These are phyloP conservation scores for Toxotes jaculatrix DNA, from an alignment of 2,113 vertebrate genomes.

Conservation along the genomic window DNA sequence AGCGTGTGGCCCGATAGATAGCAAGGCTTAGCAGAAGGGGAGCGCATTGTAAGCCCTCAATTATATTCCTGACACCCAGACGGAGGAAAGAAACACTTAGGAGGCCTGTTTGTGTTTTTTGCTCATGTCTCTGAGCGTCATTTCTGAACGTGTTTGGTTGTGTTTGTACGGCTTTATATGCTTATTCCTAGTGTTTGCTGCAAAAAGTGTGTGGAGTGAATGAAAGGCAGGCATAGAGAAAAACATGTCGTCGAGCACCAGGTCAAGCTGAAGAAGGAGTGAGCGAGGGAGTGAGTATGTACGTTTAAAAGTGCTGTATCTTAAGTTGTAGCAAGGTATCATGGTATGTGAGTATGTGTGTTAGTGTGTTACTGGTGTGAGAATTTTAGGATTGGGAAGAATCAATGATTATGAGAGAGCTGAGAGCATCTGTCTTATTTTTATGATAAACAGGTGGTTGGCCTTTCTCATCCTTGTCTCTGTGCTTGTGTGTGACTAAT, in stretches of 20 bases:
- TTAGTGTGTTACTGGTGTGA: background rate
- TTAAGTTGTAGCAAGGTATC: background rate
- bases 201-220: slow-evolving; percentile 1
- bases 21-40: slow-evolving; percentile 73
- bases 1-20: slow-evolving; percentile 76
- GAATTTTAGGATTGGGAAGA: background rate
- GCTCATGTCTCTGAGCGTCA: slow-evolving; percentile 39
- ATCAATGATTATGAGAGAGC: background rate
- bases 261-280: slow-evolving; percentile 1
- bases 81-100: slow-evolving; percentile 56
- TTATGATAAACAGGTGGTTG: background rate
- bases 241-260: background rate
- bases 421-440: slow-evolving; percentile 2
- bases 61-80: slow-evolving; percentile 76
- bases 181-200: slow-evolving; percentile 17
- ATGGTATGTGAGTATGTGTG: background rate
- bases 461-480: background rate
- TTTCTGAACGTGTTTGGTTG: slow-evolving; percentile 30
- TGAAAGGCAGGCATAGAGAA: background rate
- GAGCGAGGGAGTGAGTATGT: background rate
- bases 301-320: background rate
- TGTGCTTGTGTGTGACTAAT: background rate
- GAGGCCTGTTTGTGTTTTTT: slow-evolving; percentile 51
- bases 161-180: slow-evolving; percentile 25
- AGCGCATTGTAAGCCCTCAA: slow-evolving; percentile 76